Evolutionary conservation across 2,888 invertebrate species (phyloP).

Genomic region (Leptopilina syphax): DNA sequence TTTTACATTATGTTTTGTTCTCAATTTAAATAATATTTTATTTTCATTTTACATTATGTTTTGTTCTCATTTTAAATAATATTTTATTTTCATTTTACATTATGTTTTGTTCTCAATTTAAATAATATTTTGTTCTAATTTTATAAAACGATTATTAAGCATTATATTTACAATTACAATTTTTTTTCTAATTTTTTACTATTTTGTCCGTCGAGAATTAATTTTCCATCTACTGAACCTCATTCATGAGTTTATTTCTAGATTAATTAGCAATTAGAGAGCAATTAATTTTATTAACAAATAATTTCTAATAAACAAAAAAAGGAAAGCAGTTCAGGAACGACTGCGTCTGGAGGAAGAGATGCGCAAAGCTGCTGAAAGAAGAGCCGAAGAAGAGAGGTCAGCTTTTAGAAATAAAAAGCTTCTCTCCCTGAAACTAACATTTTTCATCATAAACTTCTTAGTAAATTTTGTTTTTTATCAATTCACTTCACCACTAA

Average conservation of each 20-base stretch:
- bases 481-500: neutral
- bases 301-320: slow-evolving; percentile 20
- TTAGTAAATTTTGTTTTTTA: neutral
- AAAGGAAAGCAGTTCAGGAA: slow-evolving; percentile 45
- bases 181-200: neutral
- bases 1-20: no score
- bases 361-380: slow-evolving; percentile 59
- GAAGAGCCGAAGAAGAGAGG: slow-evolving; percentile 65
- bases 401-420: slow-evolving; percentile 51
- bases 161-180: no score
- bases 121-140: no score
- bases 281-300: slow-evolving; percentile 22
- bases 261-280: slow-evolving; percentile 18
- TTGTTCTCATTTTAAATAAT: no score
- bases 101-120: no score
- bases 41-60: no score
- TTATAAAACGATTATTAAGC: no score
- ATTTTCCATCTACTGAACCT: slow-evolving; percentile 6
- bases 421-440: slow-evolving; percentile 7
- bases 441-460: slow-evolving; percentile 18
- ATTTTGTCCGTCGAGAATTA: neutral
- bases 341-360: slow-evolving; percentile 54
- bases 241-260: slow-evolving; percentile 23
- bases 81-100: no score
- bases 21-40: neutral